Base-by-base conservation (phyloP, 1,140 invertebrate genomes). In the Drosophila kohkoa region DNA sequence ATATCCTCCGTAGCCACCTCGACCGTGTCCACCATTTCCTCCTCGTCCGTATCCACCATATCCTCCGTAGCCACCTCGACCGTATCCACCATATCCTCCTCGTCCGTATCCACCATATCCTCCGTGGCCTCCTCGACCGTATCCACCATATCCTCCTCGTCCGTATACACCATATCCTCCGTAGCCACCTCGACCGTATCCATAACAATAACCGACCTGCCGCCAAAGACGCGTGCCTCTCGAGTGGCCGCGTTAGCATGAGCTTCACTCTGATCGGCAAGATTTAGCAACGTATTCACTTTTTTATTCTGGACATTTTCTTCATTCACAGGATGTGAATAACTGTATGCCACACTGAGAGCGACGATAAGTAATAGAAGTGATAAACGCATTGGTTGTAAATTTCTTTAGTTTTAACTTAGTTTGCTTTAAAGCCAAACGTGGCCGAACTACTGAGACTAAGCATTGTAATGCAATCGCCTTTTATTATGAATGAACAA, bases 401-500 rank as follows among this genome's bases (percentile, higher is more conserved):
- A 43, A 13, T 43, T 43, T 2, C 11, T 11, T 43, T 43, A 13
- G 0, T 13, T 43, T 43, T 5, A 43, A 43, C 1, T 43, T 3
- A 30, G 1, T 52, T 52, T 20, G 1, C 10, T 30, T 52, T 11
- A 30, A 16, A n/a, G 3, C 49, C 5, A n/a, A 30, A 52, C 20
- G 41, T 20, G 5, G 25, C 5, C 11, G 20, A 28, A 4, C 20
- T 35, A 67, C 65, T 67, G 54, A 48, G 10, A 11, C 30, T 41
- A 38, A 10, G 48, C 20, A 4, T 28, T 52, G n/a, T 5, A 55
- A 20, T 13, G 4, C 15, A 15, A 0, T 13, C 28, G 51, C 48
- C 73, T 81, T 81, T 77, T 81, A 81, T 81, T n/a, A 11, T 10
- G 25, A 55, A 16, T 3, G n/a, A n/a, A n/a, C n/a, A n/a, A n/a